Conservation (phyloP, 2,888 invertebrate genomes). For the Epinotia bilunana region DNA sequence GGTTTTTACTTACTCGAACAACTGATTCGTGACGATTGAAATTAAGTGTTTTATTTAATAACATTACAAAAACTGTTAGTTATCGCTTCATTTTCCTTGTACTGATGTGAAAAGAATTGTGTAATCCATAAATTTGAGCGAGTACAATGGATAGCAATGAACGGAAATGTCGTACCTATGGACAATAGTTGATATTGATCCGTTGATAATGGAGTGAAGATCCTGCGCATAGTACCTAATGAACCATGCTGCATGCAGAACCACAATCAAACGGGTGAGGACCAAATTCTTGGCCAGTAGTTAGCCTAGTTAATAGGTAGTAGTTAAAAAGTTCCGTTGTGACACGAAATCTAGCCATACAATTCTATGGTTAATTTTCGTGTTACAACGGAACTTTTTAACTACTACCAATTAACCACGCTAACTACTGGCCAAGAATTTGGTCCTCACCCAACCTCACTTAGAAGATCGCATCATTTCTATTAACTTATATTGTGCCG, state of each 20-base stretch:
- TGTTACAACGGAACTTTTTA: too few species aligned
- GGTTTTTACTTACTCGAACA: neutral
- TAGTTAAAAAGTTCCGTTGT: too few species aligned
- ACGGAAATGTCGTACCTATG: constrained; percentile 25
- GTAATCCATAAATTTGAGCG: constrained; percentile 3
- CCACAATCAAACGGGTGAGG: constrained; percentile 5
- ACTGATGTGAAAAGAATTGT: neutral
- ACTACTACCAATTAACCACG: too few species aligned
- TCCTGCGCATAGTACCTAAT: constrained; percentile 32
- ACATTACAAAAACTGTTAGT: neutral
- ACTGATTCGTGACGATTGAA: constrained; percentile 8
- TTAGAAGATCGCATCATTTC: neutral
- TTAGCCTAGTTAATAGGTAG: too few species aligned
- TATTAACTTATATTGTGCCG: neutral
- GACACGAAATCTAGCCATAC: too few species aligned
- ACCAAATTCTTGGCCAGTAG: too few species aligned
- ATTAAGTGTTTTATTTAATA: neutral
- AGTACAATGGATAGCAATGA: constrained; percentile 29
- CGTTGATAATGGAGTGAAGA: constrained; percentile 24
- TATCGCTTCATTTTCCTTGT: neutral
- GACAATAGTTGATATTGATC: constrained; percentile 36
- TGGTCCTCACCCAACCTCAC: too few species aligned
- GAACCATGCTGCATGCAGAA: neutral
- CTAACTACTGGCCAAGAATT: too few species aligned
- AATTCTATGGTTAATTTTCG: too few species aligned